phyloP scores from a whole-genome alignment of 2,113 vertebrate genomes.

The Crotophaga sulcirostris region DNA sequence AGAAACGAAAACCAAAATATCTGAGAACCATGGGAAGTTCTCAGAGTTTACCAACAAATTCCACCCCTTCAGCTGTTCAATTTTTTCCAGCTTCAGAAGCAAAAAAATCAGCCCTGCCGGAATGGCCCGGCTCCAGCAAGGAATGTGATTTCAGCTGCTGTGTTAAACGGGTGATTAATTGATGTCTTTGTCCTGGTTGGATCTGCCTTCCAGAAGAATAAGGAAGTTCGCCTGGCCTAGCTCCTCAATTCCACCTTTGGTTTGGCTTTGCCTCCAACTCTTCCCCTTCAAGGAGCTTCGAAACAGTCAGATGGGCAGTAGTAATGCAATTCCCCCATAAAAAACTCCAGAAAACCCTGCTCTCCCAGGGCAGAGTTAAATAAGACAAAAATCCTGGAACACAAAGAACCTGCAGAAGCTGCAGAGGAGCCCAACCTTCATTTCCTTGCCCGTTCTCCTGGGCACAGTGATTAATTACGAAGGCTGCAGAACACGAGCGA shows the following conservation, averaged over 20 bases:
- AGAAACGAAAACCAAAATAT: not conserved
- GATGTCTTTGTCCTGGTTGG: not conserved
- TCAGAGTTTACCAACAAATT: not conserved
- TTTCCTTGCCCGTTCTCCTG: not conserved
- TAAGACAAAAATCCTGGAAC: not conserved
- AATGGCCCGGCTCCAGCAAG: not conserved
- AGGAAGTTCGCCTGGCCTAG: not conserved
- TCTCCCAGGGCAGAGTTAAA: not conserved
- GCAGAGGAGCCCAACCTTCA: not conserved
- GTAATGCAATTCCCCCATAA: rapidly evolving
- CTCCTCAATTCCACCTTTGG: not conserved
- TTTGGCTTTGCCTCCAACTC: not conserved
- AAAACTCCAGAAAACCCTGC: not conserved
- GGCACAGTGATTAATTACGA: not conserved
- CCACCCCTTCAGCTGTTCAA: not conserved
- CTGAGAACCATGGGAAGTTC: not conserved
- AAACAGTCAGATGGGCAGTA: not conserved
- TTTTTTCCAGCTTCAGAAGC: not conserved
- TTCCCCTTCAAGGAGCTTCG: not conserved
- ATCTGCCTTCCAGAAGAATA: not conserved
- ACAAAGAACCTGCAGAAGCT: not conserved
- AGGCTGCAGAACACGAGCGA: not conserved
- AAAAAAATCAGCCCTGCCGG: not conserved
- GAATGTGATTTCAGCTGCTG: not conserved
- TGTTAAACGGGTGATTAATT: not conserved